These are phyloP conservation scores for Boloria euphrosyne DNA, from an alignment of 2,888 invertebrate species.

Conservation along the genomic window DNA sequence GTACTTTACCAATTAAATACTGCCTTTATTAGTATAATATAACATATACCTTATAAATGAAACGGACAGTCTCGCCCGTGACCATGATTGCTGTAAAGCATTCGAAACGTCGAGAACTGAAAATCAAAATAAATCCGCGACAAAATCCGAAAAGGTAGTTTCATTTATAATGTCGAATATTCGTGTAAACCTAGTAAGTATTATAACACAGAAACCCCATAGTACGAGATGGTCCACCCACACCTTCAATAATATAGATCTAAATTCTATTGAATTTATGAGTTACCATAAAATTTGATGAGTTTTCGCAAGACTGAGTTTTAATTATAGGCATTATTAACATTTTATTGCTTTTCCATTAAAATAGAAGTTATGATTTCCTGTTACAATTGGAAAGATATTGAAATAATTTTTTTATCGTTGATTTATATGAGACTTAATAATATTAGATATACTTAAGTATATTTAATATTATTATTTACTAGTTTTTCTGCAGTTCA, in stretches of 20 bases:
- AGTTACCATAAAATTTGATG: conserved; percentile 63
- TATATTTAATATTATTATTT: neutral
- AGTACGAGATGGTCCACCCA: conserved; percentile 7
- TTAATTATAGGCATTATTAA: conserved; percentile 59
- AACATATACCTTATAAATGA: no score
- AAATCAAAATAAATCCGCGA: no score
- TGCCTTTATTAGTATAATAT: no score
- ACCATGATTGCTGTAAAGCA: no score
- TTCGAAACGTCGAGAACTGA: no score
- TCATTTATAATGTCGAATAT: no score
- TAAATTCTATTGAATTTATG: conserved; percentile 55
- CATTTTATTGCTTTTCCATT: conserved; percentile 53
- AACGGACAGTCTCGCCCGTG: no score
- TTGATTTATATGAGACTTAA: neutral
- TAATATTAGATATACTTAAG: no score
- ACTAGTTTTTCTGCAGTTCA: neutral
- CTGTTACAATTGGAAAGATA: conserved; percentile 17
- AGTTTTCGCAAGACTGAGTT: conserved; percentile 51
- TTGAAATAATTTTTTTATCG: neutral
- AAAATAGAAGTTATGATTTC: conserved; percentile 38
- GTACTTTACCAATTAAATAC: no score
- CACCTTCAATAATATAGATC: conserved; percentile 9
- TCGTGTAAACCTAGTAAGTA: no score
- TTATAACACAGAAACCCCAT: neutral
- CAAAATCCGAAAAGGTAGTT: no score